These are phyloP conservation scores for Acanthopagrus latus DNA, from an alignment of 2,797 vertebrate species.

Conservation along the genomic window DNA sequence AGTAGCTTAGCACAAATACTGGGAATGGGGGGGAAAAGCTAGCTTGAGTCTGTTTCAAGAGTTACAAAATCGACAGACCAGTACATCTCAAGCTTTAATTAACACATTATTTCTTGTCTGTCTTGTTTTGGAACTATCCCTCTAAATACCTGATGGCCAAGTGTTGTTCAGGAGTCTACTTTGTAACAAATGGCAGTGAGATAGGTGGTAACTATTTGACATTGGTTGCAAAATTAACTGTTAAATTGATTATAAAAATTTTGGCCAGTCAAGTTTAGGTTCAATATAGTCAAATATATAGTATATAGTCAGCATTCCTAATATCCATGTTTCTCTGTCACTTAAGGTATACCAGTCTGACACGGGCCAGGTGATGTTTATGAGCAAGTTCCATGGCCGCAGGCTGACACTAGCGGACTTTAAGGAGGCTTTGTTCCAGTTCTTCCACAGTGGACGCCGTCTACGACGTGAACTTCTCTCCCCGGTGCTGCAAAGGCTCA, in stretches of 20 bases:
- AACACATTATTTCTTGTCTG: background rate
- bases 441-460: conserved; percentile 93
- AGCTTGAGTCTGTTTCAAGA: background rate
- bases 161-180: background rate
- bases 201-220: background rate
- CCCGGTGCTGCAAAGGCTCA: conserved; percentile 91
- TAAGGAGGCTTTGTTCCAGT: conserved; percentile 97
- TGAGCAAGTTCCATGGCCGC: conserved; percentile 96
- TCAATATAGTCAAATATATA: background rate
- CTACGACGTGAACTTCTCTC: conserved; percentile 93
- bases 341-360: conserved; percentile 93
- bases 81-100: background rate
- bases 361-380: conserved; percentile 94
- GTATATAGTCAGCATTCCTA: too few species aligned
- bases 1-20: background rate
- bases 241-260: background rate
- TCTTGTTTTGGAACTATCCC: background rate
- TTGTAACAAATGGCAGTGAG: background rate
- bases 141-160: background rate
- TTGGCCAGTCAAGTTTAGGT: background rate
- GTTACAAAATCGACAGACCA: background rate
- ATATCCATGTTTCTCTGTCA: background rate
- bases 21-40: background rate
- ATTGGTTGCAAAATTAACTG: background rate
- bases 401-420: conserved; percentile 93